phyloP scores from a whole-genome alignment of 92 coral and sea anemone species.

The Plumapathes pennacea region DNA sequence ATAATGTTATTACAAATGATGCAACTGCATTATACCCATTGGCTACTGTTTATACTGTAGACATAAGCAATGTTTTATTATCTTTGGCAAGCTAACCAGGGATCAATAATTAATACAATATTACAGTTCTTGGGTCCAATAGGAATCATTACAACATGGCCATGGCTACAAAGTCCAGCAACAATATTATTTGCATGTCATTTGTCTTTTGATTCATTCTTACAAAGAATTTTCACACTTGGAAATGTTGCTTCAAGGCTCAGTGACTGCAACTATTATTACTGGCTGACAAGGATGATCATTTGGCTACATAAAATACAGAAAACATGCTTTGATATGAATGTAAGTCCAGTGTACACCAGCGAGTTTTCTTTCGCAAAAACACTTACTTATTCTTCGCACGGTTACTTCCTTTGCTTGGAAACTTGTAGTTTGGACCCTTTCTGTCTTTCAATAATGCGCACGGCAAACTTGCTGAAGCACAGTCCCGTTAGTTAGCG shows the following conservation, averaged over 20 bases:
- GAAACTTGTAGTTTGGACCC: constrained; percentile 37
- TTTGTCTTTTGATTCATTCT: constrained; percentile 9
- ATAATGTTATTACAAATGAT: not conserved
- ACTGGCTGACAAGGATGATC: too few relatives aligned
- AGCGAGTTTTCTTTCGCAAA: too few relatives aligned
- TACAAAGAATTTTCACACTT: constrained; percentile 4
- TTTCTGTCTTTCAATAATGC: constrained; percentile 28
- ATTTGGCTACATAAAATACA: too few relatives aligned
- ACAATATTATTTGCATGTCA: not conserved
- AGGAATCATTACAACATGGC: too few relatives aligned
- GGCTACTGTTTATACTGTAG: too few relatives aligned
- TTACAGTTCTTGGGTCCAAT: not conserved
- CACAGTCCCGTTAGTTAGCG: constrained; percentile 40
- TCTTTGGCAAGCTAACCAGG: not conserved
- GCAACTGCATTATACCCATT: constrained; percentile 2
- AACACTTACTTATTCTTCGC: constrained; percentile 34
- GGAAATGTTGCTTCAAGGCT: not conserved
- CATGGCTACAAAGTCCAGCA: too few relatives aligned
- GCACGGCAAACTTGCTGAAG: constrained; percentile 44
- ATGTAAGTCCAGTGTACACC: too few relatives aligned
- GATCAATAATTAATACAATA: not conserved
- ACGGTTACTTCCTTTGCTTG: constrained; percentile 18
- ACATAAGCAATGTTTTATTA: constrained; percentile 1
- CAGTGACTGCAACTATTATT: not conserved
- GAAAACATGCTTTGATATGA: too few relatives aligned